Evolutionary conservation across 2,888 invertebrate species (phyloP), one percentile per base, ranked within the genome.

Genomic region (Pyrgus malvae): DNA sequence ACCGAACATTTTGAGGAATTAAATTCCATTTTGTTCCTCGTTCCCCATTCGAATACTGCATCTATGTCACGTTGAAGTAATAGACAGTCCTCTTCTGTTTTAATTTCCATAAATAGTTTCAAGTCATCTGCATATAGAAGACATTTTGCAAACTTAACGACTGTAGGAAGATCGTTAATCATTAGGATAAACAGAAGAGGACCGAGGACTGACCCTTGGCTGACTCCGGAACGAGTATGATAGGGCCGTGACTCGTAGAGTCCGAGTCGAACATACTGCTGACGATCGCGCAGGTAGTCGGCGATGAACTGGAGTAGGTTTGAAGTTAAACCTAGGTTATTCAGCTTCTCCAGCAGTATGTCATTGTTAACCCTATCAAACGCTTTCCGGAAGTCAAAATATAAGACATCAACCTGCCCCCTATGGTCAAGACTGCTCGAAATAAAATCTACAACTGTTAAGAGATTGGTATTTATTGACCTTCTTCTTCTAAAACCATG

Each of bases 121-220:
- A 59, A 42, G 31, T 60, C 57, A 17, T 60, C 60, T 0, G 60
- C 56, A 21, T 48, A 60, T 1, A 60, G 44, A 23, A 60, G 41
- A 27, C 60, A 56, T 21, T 21, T 25, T 3, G 53, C n/a, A 44
- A 46, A 6, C 8, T 25, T 29, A 7, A 61, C 16, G 6, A 53
- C 55, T 0, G 38, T 33, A 2, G 57, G 53, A 0, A 61, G 21
- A 21, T 61, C 57, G 19, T 59, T 57, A 4, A 61, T 27, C 56
- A 59, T 57, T 0, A 57, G 38, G 2, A 50, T 45, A 29, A 55
- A 58, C 25, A 50, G 48, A 12, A 60, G 31, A 2, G 56, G 55
- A n/a, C 60, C 57, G 2, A 60, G 42, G 9, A 57, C 49, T 11
- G 55, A 57, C 8, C 57, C 55, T 46, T 56, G 31, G 37, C 54